phyloP scores from a whole-genome alignment of 2,797 vertebrate genomes.

The Intellagama lesueurii region DNA sequence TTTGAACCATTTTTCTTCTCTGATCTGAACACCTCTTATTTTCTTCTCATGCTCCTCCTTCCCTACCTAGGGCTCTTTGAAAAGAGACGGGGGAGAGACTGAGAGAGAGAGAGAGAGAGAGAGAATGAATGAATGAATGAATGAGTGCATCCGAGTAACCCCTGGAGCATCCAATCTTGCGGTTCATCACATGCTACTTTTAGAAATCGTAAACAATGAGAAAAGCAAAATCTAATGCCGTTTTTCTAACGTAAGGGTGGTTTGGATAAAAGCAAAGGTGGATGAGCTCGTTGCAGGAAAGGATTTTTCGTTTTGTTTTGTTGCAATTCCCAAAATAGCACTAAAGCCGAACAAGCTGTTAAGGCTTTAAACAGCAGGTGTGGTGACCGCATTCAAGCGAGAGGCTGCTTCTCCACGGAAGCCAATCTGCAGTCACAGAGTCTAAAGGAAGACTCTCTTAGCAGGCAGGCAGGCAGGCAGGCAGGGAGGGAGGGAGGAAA shows the following conservation, averaged over 20 bases:
- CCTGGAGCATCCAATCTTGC: not conserved
- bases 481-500: no score
- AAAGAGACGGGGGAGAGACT: not conserved
- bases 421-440: not conserved
- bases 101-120: not conserved
- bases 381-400: not conserved
- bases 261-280: not conserved
- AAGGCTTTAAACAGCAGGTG: slow-evolving; percentile 10
- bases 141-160: no score
- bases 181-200: not conserved
- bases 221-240: not conserved
- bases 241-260: not conserved
- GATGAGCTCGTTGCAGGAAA: not conserved
- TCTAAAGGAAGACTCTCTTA: not conserved
- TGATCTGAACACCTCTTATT: not conserved
- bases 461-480: not conserved
- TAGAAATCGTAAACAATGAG: not conserved
- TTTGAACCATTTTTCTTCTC: not conserved
- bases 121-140: no score
- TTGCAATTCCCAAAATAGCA: slow-evolving; percentile 9
- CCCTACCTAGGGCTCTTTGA: not conserved
- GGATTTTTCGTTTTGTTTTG: not conserved
- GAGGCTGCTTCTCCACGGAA: not conserved
- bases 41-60: not conserved
- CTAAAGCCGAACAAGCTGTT: not conserved